Base-by-base conservation (phyloP, 2,797 vertebrate genomes). In the Clarias fuscus region DNA sequence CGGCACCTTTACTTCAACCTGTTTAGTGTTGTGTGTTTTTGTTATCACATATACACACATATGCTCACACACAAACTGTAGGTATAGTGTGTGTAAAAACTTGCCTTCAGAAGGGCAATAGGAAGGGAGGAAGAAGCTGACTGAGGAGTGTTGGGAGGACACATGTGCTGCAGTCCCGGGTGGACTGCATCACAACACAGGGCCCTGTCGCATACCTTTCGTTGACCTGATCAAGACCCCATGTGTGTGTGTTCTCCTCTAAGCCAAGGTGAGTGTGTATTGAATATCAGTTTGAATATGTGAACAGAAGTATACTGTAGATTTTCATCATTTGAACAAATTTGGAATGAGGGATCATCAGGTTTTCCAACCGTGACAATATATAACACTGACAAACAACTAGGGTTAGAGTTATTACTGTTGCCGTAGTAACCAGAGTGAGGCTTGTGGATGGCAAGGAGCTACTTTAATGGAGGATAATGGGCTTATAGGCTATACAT, bases 131-230 rank as follows among this genome's bases (percentile, higher is more conserved):
- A 83, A 37, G 90, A 90, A 90, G 92, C 93, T 93, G 92, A 93
- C 91, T 92, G 91, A 92, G 93, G 92, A 92, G 59, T 56, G 56
- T 53, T 76, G 76, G 81, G 89, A 93, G 88, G 86, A 89, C 92
- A 93, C 94, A 95, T 94, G 94, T 94, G 94, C 92, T 92, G 91
- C 93, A 91, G 53, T 76, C 93, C 91, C 65, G 27, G 30, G 43
- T 83, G 22, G 88, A 84, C 88, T 84, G 90, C 88, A 90, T 91
- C 91, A 92, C 86, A 93, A 92, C 91, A 92, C 89, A 72, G 81
- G 88, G 84, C 85, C 86, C 89, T 88, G 90, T 91, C 90, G 86
- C 92, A 90, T 81, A 86, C 65, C 85, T 84, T 87, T 37, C 53
- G 14, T n/a, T 78, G 70, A 86, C 68, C 56, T 76, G 24, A 71